Evolutionary conservation across 2,888 invertebrate species (phyloP).

Genomic region (Rhagonycha lutea): DNA sequence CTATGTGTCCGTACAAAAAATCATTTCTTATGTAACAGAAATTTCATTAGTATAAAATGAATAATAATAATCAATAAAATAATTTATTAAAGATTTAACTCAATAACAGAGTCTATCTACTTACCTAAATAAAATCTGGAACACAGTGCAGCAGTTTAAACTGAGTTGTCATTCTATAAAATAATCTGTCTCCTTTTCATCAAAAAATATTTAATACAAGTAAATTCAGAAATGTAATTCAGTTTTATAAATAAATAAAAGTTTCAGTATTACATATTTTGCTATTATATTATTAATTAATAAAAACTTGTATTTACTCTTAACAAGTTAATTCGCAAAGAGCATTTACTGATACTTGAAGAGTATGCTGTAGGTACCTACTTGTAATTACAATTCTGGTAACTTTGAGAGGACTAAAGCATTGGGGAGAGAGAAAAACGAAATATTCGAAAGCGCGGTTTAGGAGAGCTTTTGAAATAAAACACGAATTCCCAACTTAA

Average conservation of each 20-base stretch:
- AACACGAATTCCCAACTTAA: slow-evolving; percentile 19
- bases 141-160: background rate
- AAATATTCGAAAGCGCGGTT: slow-evolving; percentile 23
- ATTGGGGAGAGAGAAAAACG: slow-evolving; percentile 17
- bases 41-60: too few species aligned
- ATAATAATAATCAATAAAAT: background rate
- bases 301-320: background rate
- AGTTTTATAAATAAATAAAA: background rate
- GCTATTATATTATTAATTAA: background rate
- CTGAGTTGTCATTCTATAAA: too few species aligned
- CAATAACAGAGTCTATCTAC: too few species aligned
- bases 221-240: background rate
- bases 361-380: slow-evolving; percentile 2
- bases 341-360: slow-evolving; percentile 14
- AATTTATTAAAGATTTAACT: too few species aligned
- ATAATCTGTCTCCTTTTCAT: background rate
- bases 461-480: slow-evolving; percentile 22
- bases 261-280: background rate
- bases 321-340: slow-evolving; percentile 2
- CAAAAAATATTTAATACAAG: background rate
- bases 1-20: background rate
- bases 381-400: slow-evolving; percentile 21
- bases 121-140: too few species aligned
- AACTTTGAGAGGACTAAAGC: slow-evolving; percentile 13
- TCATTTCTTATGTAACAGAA: background rate